Evolutionary conservation across 1,140 invertebrate genomes (phyloP).

Genomic region (Pseudomyrmex flavicornis): DNA sequence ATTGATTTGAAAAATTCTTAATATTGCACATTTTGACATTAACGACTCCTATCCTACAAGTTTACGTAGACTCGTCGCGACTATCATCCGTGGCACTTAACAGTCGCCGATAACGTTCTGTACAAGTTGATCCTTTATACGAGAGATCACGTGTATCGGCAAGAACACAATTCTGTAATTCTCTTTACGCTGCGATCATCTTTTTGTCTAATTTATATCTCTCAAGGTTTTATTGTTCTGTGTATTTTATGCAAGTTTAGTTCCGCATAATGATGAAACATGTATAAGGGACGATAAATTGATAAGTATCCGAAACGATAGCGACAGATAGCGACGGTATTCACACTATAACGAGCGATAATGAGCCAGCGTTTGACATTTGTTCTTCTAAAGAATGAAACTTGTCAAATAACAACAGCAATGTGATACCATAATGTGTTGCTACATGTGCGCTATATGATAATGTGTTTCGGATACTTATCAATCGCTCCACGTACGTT

Average conservation of each 20-base stretch:
- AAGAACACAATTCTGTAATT: not conserved
- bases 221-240: not conserved
- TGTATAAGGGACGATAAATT: not conserved
- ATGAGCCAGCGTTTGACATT: no score
- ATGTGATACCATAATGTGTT: no score
- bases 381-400: no score
- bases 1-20: not conserved
- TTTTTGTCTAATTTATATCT: not conserved
- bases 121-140: no score
- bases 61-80: not conserved
- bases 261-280: not conserved
- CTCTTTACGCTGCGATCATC: not conserved
- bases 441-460: no score
- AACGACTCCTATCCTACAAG: not conserved
- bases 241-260: not conserved
- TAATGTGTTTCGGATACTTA: no score
- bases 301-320: no score
- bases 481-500: not conserved
- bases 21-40: slow-evolving; percentile 32
- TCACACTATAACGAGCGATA: no score
- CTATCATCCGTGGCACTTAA: not conserved
- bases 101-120: not conserved
- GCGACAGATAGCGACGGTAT: no score
- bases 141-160: not conserved
- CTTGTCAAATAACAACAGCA: no score